Evolutionary conservation across 1,140 invertebrate genomes (phyloP).

Genomic region (Drosophila trapezifrons): DNA sequence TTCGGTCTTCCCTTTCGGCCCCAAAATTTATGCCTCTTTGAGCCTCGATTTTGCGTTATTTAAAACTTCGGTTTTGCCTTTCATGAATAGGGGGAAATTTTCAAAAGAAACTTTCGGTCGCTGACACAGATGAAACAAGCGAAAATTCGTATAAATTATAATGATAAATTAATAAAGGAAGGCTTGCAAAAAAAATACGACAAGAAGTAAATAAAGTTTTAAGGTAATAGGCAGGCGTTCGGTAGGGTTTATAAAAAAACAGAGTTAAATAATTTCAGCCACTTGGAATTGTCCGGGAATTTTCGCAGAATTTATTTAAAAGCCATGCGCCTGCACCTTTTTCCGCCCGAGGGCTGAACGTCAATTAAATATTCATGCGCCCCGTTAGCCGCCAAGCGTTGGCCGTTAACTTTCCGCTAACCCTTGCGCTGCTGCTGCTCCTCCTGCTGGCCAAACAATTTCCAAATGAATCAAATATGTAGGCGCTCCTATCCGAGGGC

Average conservation of each 20-base stretch:
- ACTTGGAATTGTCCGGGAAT: constrained; percentile 28
- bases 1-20: constrained; percentile 42
- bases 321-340: constrained; percentile 16
- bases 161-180: constrained; percentile 36
- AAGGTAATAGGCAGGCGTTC: constrained; percentile 3
- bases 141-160: constrained; percentile 36
- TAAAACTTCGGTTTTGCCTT: constrained; percentile 21
- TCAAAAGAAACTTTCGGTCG: constrained; percentile 18
- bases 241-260: no score
- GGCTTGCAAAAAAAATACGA: neutral
- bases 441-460: constrained; percentile 8
- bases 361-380: constrained; percentile 56
- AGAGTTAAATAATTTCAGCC: neutral
- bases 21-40: constrained; percentile 39
- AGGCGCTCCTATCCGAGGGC: constrained; percentile 5
- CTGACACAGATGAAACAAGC: constrained; percentile 20
- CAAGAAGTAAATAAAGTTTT: constrained; percentile 14
- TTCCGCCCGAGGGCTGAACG: constrained; percentile 22
- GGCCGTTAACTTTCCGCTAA: constrained; percentile 1
- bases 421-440: constrained; percentile 10
- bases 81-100: constrained; percentile 9
- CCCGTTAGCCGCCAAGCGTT: constrained; percentile 19
- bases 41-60: constrained; percentile 35
- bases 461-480: constrained; percentile 54
- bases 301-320: constrained; percentile 26